Base-by-base conservation (phyloP, 2,888 invertebrate genomes). In the Eristalis arbustorum region DNA sequence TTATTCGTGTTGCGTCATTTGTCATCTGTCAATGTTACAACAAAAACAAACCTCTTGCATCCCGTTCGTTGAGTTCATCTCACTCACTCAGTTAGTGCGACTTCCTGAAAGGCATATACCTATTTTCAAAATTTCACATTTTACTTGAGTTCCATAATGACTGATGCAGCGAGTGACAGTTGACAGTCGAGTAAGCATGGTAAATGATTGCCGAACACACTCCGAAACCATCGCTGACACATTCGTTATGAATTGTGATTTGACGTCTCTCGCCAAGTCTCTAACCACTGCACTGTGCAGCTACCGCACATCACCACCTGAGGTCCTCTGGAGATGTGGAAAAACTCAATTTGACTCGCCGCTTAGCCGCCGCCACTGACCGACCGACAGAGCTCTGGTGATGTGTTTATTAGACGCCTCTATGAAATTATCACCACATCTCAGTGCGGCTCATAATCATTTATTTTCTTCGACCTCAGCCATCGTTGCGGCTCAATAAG, bases 351-450 rank as follows among this genome's bases (percentile, higher is more conserved):
- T 87, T 82, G 37, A 68, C 63, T 57, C 71, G 8, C 18, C 11
- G 56, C 28, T 14, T 18, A 28, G 28, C 6, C 68, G 37, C 40
- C 8, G 28, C 6, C 68, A 28, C 40, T 14, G 25, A 4, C 25
- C 42, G 84, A 22, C 66, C 57, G 57, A 59, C 31, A 31, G 49
- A 73, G 59, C 28, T 11, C 5, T 25, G 34, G 78, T 87, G 87
- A 87, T 87, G 87, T 78, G 87, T 87, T 87, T 87, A 87, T 87
- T 87, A 87, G 83, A 87, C 78, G 83, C 83, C 71, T 87, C 82
- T 71, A 78, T 66, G 83, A 78, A 82, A 85, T 87, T 83, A 87
- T 87, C 87, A 87, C 87, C 78, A 78, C 71, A 69, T 78, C 73
- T 63, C 37, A 69, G 85, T 63, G 67, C 83, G 67, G 62, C 87